Evolutionary conservation across 2,113 vertebrate species (phyloP).

Genomic region (Bufo gargarizans): DNA sequence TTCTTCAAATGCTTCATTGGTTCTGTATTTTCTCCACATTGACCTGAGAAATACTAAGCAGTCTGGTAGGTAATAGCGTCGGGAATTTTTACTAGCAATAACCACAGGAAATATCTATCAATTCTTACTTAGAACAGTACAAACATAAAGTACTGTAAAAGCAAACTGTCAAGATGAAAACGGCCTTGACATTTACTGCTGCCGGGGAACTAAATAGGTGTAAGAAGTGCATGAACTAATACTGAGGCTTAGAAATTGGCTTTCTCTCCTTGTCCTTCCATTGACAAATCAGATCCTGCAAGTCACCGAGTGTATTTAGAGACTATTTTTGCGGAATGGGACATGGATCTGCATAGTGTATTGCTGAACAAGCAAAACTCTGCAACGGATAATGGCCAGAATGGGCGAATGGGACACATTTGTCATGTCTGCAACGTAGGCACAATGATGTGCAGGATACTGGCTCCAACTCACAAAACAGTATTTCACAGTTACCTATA

Average conservation of each 20-base stretch:
- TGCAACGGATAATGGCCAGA: neutral
- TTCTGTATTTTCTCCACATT: conserved; percentile 18
- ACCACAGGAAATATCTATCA: conserved; percentile 30
- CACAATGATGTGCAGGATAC: neutral
- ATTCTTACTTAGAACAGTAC: conserved; percentile 15
- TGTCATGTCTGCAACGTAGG: neutral
- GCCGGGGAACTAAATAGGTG: conserved; percentile 17
- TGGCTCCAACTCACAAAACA: neutral
- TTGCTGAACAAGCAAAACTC: neutral
- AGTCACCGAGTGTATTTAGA: neutral
- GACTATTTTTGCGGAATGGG: neutral
- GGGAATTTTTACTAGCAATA: conserved; percentile 33
- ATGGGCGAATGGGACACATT: conserved; percentile 2
- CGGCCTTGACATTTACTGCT: conserved; percentile 11
- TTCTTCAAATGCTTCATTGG: conserved; percentile 21
- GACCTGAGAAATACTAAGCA: conserved; percentile 14
- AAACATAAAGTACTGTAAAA: conserved; percentile 27
- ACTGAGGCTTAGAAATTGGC: neutral
- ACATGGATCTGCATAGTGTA: conserved; percentile 7
- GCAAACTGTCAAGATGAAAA: conserved; percentile 18
- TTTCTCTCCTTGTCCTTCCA: conserved; percentile 2
- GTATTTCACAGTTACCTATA: neutral
- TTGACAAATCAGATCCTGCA: conserved; percentile 7
- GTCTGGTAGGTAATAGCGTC: conserved; percentile 9
- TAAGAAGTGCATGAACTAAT: conserved; percentile 21